Evolutionary conservation across 2,888 invertebrate species (phyloP), one percentile per base, ranked within the genome.

Genomic region (Ormyrus labotus): DNA sequence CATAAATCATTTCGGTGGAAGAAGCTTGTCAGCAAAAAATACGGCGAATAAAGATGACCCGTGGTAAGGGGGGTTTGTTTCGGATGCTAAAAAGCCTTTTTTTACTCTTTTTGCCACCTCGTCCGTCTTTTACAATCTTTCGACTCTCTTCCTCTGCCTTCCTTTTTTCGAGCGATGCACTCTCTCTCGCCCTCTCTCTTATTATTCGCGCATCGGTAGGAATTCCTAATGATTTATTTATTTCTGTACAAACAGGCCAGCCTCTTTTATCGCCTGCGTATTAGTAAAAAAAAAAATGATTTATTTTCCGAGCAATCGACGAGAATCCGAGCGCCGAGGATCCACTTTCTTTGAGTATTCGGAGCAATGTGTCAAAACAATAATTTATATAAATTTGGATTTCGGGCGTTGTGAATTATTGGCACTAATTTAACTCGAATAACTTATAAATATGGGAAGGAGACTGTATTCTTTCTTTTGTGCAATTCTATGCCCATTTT

Each of bases 21-120:
- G 89, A 88, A 87, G 88, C 88, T 88, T 89, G 89, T 90, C 89
- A 89, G 89, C 88, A 87, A 89, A 89, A 89, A 88, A 88, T 89
- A 88, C 87, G 86, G 87, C 88, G 87, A 86, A 88, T 88, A 88
- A 88, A 87, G 87, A 85, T 86, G 85, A 84, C 84, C 83, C 78
- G 81, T 85, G 86, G 86, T 82, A 86, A 80, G 85, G 87, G 87
- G 34, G 88, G 88, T 89, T 89, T 89, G 89, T 89, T 89, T 89
- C 88, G 87, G 87, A 87, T 86, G 86, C 87, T 84, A 85, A 84
- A 86, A 64, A 60, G 64, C 74, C 80, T 81, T 83, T 67, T 74
- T 83, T 78, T 81, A 45, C 77, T 72, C 61, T 53, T 57, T 72
- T 53, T 63, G 19, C 74, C 78, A 76, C 34, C 65, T 80, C 75